Evolutionary conservation across 2,113 vertebrate species (phyloP).

Genomic region (Gallinago media): DNA sequence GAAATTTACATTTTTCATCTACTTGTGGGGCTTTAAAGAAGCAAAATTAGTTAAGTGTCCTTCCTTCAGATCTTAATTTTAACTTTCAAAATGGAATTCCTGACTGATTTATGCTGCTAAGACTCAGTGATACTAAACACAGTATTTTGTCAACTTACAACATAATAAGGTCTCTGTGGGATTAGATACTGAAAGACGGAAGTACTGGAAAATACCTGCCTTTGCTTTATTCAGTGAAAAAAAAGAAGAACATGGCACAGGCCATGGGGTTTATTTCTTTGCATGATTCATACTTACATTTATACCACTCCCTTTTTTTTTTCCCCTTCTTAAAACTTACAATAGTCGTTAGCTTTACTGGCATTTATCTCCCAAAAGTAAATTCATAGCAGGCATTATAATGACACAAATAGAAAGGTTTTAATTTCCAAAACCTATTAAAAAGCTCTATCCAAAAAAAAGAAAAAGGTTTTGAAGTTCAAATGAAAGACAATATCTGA

Average conservation of each 20-base stretch:
- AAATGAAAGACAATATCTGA: slow-evolving; percentile 78
- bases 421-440: slow-evolving; percentile 69
- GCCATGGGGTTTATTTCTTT: background rate
- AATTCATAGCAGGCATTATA: slow-evolving; percentile 35
- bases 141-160: background rate
- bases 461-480: slow-evolving; percentile 72
- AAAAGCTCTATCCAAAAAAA: slow-evolving; percentile 27
- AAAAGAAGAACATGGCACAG: background rate
- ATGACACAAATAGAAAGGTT: slow-evolving; percentile 60
- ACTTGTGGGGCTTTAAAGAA: background rate
- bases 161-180: background rate
- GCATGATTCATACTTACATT: background rate
- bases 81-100: background rate
- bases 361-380: slow-evolving; percentile 46
- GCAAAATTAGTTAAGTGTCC: background rate
- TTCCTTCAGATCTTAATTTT: background rate
- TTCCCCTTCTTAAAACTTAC: background rate
- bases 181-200: background rate
- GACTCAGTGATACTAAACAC: background rate
- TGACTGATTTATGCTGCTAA: background rate
- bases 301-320: background rate
- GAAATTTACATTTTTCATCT: background rate
- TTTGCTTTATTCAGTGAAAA: background rate
- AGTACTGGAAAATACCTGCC: background rate
- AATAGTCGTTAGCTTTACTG: slow-evolving; percentile 8